A percentile compares a stretch with the other conserved stretches of the same genome.
Evolutionary conservation across 2,888 invertebrate genomes (phyloP).

Genomic region (Epirrita christyi): DNA sequence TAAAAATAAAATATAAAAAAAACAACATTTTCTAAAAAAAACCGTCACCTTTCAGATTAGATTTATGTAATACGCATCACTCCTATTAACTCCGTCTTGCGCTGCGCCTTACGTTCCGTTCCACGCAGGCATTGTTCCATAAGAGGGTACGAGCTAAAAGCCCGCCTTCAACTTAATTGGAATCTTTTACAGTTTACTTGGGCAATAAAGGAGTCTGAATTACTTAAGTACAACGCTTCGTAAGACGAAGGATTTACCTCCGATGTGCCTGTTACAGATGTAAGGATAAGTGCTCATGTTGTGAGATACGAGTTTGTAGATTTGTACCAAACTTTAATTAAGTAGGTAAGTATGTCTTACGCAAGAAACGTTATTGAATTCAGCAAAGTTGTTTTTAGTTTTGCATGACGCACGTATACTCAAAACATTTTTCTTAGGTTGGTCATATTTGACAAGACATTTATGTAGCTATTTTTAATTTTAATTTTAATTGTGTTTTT

Average conservation of each 20-base stretch:
- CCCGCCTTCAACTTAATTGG: conserved; percentile 71
- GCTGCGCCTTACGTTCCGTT: conserved; percentile 37
- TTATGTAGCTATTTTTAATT: no score
- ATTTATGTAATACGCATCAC: conserved; percentile 39
- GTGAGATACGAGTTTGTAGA: conserved; percentile 21
- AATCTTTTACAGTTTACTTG: conserved; percentile 82
- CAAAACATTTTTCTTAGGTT: no score
- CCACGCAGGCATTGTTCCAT: conserved; percentile 60
- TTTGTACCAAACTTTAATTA: conserved; percentile 24
- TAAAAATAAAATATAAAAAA: conserved; percentile 2
- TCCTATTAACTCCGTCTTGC: conserved; percentile 23
- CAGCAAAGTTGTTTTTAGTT: conserved; percentile 3
- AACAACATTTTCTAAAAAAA: conserved; percentile 8
- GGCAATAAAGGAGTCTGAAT: conserved; percentile 67
- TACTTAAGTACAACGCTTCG: conserved; percentile 49
- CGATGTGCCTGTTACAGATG: conserved; percentile 52
- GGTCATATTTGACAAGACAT: no score
- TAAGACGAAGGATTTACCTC: conserved; percentile 43
- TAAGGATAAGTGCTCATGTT: conserved; percentile 39
- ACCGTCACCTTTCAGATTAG: conserved; percentile 13
- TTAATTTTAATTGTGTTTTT: no score
- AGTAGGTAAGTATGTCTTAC: conserved; percentile 13
- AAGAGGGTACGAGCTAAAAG: conserved; percentile 64
- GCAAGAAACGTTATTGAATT: conserved; percentile 11
- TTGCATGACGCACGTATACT: background rate